Percentiles rank a stretch among this genome's conserved stretches.
These are phyloP conservation scores for Danio jaintianensis DNA, from an alignment of 2,797 vertebrate species.

Conservation along the genomic window DNA sequence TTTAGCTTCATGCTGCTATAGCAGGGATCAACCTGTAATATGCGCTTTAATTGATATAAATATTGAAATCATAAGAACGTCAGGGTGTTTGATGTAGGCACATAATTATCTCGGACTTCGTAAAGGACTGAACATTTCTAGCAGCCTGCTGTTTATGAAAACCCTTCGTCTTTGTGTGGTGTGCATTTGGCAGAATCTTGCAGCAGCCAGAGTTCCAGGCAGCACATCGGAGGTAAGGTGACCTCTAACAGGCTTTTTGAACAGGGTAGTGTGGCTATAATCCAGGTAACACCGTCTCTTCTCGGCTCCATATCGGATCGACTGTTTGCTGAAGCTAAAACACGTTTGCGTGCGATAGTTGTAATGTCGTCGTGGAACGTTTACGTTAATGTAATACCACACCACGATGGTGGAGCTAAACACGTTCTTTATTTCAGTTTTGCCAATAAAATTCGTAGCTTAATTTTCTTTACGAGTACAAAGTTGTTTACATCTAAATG, in stretches of 20 bases:
- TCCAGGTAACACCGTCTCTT: not conserved
- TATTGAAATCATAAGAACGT: not conserved
- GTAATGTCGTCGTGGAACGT: not conserved
- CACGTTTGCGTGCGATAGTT: not conserved
- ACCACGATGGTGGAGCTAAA: not conserved
- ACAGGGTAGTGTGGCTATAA: not conserved
- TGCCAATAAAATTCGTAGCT: not conserved
- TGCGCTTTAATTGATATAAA: not conserved
- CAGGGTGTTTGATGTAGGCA: slow-evolving; percentile 1
- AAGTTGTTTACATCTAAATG: not conserved
- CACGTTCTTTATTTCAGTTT: not conserved
- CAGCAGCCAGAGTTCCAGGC: not conserved
- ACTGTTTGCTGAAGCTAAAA: not conserved
- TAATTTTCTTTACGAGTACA: not conserved
- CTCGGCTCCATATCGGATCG: not conserved
- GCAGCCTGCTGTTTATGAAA: not conserved
- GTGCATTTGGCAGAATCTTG: not conserved
- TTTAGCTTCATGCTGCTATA: slow-evolving; percentile 11
- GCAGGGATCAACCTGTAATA: not conserved
- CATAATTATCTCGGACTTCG: not conserved
- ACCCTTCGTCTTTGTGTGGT: slow-evolving; percentile 7
- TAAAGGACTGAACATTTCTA: not conserved
- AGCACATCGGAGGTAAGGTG: slow-evolving; percentile 31
- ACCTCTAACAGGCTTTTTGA: slow-evolving; percentile 30
- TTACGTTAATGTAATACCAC: not conserved